Percentiles rank a stretch among this genome's conserved stretches.
Evolutionary conservation across 92 coral and sea anemone genomes (phyloP).

Genomic region (Chrysogorgia sp.): DNA sequence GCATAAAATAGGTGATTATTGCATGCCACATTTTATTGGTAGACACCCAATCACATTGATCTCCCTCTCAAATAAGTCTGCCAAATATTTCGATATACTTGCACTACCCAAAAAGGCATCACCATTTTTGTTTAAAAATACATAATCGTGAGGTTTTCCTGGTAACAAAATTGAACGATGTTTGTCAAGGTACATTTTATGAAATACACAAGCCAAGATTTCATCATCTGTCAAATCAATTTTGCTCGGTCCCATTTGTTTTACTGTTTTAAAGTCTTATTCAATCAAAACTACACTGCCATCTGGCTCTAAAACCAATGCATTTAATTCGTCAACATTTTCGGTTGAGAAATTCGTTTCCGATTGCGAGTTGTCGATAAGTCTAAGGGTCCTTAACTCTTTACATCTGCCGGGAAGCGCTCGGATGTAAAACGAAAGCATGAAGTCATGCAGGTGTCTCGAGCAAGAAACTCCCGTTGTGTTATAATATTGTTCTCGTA

Average conservation of each 20-base stretch:
- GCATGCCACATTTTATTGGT: constrained; percentile 32
- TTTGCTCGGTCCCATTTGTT: constrained; percentile 31
- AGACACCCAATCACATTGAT: constrained; percentile 2
- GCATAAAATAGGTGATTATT: constrained; percentile 16
- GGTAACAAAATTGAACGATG: constrained; percentile 35
- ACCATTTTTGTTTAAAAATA: constrained; percentile 18
- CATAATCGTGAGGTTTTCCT: constrained; percentile 17
- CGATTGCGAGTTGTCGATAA: constrained; percentile 17
- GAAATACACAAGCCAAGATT: constrained; percentile 2
- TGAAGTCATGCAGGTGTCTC: constrained; percentile 24
- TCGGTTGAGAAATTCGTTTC: not conserved
- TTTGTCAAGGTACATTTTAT: constrained; percentile 17
- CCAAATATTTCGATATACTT: constrained; percentile 13
- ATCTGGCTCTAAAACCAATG: constrained; percentile 9
- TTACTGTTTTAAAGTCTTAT: constrained; percentile 23
- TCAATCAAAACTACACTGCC: too few relatives aligned
- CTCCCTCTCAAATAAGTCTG: constrained; percentile 21
- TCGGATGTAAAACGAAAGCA: constrained; percentile 20
- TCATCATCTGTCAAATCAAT: constrained; percentile 42
- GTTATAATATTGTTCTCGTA: constrained; percentile 16
- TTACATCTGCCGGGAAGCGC: constrained; percentile 19
- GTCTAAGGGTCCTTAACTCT: constrained; percentile 23
- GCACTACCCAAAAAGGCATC: constrained; percentile 12
- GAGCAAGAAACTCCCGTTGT: constrained; percentile 17
- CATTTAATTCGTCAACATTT: constrained; percentile 20